Percentiles rank a stretch among this genome's conserved stretches.
These are phyloP conservation scores for Aythya baeri DNA, from an alignment of 2,113 vertebrate genomes.

Conservation along the genomic window DNA sequence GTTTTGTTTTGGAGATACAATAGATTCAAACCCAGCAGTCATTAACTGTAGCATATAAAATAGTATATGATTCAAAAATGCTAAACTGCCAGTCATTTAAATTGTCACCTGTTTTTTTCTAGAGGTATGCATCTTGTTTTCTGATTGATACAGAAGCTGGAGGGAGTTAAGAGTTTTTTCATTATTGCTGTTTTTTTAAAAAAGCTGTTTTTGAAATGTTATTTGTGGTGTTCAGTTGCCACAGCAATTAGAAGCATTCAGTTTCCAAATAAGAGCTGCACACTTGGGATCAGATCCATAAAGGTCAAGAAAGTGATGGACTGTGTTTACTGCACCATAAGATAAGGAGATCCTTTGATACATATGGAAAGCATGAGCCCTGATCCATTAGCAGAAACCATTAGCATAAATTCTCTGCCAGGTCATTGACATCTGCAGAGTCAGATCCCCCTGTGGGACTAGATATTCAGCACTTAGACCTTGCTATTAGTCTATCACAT, in stretches of 20 bases:
- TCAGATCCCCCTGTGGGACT: neutral
- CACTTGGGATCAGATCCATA: neutral
- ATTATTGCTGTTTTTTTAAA: neutral
- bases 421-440: neutral
- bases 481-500: neutral
- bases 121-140: neutral
- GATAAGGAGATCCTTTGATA: neutral
- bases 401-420: slow-evolving; percentile 14
- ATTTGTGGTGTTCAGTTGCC: neutral
- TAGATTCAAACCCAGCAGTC: neutral
- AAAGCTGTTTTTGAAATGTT: neutral
- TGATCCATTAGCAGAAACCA: slow-evolving; percentile 8
- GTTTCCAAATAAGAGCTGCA: neutral
- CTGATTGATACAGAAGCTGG: neutral
- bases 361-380: neutral
- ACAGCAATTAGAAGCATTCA: neutral
- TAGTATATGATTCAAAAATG: neutral
- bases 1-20: neutral
- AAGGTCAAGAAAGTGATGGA: neutral
- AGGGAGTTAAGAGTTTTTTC: neutral
- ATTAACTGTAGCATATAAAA: neutral
- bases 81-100: neutral
- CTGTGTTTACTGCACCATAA: neutral
- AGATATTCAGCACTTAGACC: neutral
- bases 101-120: neutral